A percentile compares a stretch with the other conserved stretches of the same genome.
These are phyloP conservation scores for Cyaniris semiargus DNA, from an alignment of 2,888 invertebrate genomes.

Conservation along the genomic window DNA sequence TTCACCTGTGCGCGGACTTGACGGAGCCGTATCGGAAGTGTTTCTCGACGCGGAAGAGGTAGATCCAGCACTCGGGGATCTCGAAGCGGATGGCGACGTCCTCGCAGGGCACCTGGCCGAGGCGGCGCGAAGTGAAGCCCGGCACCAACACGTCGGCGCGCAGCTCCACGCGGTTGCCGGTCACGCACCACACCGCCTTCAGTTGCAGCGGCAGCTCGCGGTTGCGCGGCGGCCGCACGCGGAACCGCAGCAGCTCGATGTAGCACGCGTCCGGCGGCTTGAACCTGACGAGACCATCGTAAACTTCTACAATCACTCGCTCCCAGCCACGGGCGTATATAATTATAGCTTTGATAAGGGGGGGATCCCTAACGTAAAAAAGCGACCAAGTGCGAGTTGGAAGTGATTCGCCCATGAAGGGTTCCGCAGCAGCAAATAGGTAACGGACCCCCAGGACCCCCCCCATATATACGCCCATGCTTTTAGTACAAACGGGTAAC, in stretches of 20 bases:
- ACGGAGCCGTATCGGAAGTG: constrained; percentile 99
- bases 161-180: constrained; percentile 95
- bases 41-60: constrained; percentile 98
- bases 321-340: no score
- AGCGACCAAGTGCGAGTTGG: no score
- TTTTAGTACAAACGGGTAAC: no score
- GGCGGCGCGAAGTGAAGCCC: constrained; percentile 96
- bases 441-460: no score
- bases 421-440: no score
- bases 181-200: constrained; percentile 93
- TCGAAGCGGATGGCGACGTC: constrained; percentile 98
- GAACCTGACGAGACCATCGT: constrained; percentile 81
- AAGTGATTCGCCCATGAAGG: no score
- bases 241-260: constrained; percentile 97
- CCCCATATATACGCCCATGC: no score
- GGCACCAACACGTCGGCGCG: constrained; percentile 97
- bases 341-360: no score
- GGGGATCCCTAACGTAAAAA: no score
- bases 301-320: not conserved
- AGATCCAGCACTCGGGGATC: constrained; percentile 99
- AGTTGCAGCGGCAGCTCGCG: constrained; percentile 97
- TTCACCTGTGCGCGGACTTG: constrained; percentile 90
- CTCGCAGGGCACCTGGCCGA: constrained; percentile 95
- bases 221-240: constrained; percentile 96
- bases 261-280: constrained; percentile 99